Evolutionary conservation across 1,140 invertebrate species (phyloP), one percentile per base, ranked within the genome.

Genomic region (Drosophila bipectinata): DNA sequence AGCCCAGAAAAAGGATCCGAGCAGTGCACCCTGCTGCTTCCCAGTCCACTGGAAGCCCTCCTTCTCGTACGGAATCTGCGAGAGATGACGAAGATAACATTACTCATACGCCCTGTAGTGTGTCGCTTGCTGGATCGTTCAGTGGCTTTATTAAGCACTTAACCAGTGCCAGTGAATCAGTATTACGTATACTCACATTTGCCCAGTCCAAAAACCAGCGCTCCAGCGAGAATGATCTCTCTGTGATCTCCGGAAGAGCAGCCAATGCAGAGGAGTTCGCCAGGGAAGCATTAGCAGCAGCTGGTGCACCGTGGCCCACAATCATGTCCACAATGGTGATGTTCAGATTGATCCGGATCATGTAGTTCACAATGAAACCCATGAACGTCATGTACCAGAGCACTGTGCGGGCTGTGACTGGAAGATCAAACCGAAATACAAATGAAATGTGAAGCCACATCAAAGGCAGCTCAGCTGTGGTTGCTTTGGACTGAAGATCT

Each of bases 321-420:
- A 96, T 94, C 96, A 98, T 98, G 15, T 96, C 95, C 9, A 97
- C 96, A 62, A 98, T 96, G 8, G 96, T 96, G n/a, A 98, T 95
- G 79, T 96, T 97, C 10, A 98, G 91, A 90, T 97, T 97, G 18
- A 97, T 95, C 24, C 97, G 92, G 53, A 97, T 92, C 92, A 97
- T 96, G 83, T 97, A 97, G 74, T 97, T 95, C 30, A 96, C 93
- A 4, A 94, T 94, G 66, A 96, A 96, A 4, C 96, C 96, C 60
- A 93, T 92, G 78, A 97, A 97, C 1, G 94, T 93, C 73, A 95
- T 75, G 58, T 94, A 92, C 95, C 95, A 95, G 4, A 95, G 87
- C 9, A 95, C 93, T 8, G 92, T 92, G 18, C 92, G 90, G 41
- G 90, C 90, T 62, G 91, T 51, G 58, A 90, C 90, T 91, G 59